Percentiles rank a stretch among this genome's conserved stretches.
Conservation (phyloP, 2,888 invertebrate genomes). For the Drosophila picticornis region DNA sequence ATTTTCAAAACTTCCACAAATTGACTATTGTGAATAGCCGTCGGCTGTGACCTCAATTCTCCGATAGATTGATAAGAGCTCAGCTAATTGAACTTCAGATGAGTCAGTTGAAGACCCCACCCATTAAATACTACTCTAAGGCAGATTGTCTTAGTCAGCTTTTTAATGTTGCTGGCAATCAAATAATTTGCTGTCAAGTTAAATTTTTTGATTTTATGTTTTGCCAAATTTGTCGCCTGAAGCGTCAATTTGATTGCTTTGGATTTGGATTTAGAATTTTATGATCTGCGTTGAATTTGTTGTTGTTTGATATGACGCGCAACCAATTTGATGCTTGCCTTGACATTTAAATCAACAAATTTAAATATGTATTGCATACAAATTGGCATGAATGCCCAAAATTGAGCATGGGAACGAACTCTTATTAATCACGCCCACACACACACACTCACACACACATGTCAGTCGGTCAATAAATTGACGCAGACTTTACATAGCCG, state of each 20-base stretch:
- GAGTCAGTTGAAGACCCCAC: slow-evolving; percentile 25
- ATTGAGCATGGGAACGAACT: slow-evolving; percentile 23
- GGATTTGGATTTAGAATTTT: slow-evolving; percentile 13
- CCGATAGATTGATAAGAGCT: slow-evolving; percentile 9
- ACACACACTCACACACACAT: slow-evolving; percentile 16
- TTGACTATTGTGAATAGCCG: background rate
- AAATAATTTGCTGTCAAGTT: slow-evolving; percentile 43
- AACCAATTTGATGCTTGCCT: slow-evolving; percentile 47
- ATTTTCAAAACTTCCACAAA: slow-evolving; percentile 2
- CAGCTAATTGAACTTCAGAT: background rate
- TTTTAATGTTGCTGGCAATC: slow-evolving; percentile 10
- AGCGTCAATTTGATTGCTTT: slow-evolving; percentile 49
- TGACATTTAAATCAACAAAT: slow-evolving; percentile 38
- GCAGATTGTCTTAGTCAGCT: slow-evolving; percentile 36
- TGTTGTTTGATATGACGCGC: slow-evolving; percentile 47
- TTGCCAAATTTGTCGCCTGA: slow-evolving; percentile 52
- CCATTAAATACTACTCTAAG: background rate
- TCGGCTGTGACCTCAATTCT: background rate
- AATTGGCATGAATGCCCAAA: slow-evolving; percentile 22
- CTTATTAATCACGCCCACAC: slow-evolving; percentile 57
- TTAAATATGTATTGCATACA: slow-evolving; percentile 4
- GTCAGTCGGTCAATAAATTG: slow-evolving; percentile 65
- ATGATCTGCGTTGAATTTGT: slow-evolving; percentile 24
- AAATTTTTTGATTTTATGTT: slow-evolving; percentile 10
- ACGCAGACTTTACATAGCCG: slow-evolving; percentile 76